Conservation (phyloP, 2,797 vertebrate species). For the Gadopsis bispinosus region DNA sequence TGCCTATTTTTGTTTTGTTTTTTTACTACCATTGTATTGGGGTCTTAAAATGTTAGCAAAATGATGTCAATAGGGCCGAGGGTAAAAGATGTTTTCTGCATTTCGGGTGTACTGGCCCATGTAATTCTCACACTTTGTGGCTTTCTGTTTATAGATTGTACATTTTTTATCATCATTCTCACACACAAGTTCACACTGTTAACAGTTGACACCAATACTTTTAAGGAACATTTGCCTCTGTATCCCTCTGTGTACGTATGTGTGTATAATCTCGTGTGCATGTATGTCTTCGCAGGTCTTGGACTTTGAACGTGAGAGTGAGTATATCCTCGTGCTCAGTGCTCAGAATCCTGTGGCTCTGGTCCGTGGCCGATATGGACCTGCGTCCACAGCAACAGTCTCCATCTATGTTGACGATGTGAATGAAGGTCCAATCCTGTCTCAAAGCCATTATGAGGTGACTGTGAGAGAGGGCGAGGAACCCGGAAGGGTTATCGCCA, state of each 20-base stretch:
- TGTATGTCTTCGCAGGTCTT: conserved; percentile 79
- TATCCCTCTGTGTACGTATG: background rate
- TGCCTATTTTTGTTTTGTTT: too few species aligned
- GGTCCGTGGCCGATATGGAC: conserved; percentile 85
- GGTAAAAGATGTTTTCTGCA: background rate
- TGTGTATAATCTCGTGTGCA: background rate
- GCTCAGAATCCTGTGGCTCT: conserved; percentile 85
- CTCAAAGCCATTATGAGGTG: conserved; percentile 87
- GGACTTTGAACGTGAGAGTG: conserved; percentile 88
- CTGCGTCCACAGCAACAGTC: conserved; percentile 87
- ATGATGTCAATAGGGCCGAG: background rate
- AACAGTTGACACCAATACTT: too few species aligned
- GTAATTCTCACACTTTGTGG: background rate
- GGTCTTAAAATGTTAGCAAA: too few species aligned
- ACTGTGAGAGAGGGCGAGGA: conserved; percentile 85
- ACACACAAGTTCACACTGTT: background rate
- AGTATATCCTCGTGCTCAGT: conserved; percentile 86
- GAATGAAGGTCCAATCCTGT: conserved; percentile 84
- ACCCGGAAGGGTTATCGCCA: conserved; percentile 86
- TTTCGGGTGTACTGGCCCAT: background rate
- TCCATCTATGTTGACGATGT: conserved; percentile 86
- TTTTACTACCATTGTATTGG: background rate
- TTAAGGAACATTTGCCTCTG: background rate
- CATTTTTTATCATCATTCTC: background rate
- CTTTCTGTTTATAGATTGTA: background rate